Conservation (phyloP, 2,113 vertebrate species). For the Accipiter virgatus region DNA sequence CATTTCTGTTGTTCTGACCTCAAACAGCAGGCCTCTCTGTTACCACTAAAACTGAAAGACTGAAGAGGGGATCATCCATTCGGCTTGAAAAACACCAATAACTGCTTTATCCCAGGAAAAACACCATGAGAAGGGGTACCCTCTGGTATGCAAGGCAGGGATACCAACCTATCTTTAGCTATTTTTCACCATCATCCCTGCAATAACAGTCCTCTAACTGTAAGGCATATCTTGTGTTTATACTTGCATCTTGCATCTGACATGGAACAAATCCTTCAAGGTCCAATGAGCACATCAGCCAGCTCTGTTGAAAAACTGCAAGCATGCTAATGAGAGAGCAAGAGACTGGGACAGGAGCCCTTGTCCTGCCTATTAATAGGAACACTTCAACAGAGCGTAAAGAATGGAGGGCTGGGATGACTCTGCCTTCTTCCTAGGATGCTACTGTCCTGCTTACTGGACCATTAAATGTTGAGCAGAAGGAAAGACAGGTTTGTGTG, state of each 20-base stretch:
- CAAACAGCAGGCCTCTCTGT: not conserved
- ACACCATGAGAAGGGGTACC: rapidly evolving
- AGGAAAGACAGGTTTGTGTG: slow-evolving; percentile 8
- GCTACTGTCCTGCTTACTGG: not conserved
- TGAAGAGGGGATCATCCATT: not conserved
- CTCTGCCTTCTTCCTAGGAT: not conserved
- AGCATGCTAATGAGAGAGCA: not conserved
- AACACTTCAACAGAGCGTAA: not conserved
- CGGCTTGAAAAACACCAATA: rapidly evolving
- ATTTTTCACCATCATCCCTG: not conserved
- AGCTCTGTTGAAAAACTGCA: not conserved
- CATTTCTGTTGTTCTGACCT: not conserved
- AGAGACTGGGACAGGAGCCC: not conserved
- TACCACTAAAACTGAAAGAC: not conserved
- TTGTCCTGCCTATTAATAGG: not conserved
- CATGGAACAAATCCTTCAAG: slow-evolving; percentile 6
- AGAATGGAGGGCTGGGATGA: not conserved
- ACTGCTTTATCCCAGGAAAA: not conserved
- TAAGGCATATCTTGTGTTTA: not conserved
- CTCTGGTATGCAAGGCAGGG: not conserved
- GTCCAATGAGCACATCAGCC: not conserved
- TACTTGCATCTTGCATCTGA: not conserved
- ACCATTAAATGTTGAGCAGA: slow-evolving; percentile 35
- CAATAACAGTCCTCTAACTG: rapidly evolving
- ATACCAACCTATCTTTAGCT: not conserved